Conservation (phyloP, 2,113 vertebrate genomes). For the Oenanthe melanoleuca region DNA sequence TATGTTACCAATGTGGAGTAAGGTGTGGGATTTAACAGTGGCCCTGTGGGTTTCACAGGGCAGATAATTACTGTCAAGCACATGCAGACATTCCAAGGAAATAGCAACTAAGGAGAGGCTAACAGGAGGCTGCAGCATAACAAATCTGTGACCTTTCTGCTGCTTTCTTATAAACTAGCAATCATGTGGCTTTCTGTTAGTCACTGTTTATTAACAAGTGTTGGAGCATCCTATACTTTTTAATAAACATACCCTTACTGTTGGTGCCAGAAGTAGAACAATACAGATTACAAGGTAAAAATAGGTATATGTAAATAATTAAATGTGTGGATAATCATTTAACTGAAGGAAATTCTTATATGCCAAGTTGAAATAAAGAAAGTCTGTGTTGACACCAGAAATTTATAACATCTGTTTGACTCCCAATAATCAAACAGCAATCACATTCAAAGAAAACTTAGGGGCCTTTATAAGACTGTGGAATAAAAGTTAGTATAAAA, state of each 20-base stretch:
- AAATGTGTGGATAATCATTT: background rate
- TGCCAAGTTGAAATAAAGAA: background rate
- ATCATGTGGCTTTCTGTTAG: background rate
- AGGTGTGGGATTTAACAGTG: conserved; percentile 22
- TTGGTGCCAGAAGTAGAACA: background rate
- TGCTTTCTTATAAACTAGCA: background rate
- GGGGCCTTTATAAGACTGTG: background rate
- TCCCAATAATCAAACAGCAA: background rate
- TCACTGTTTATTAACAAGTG: background rate
- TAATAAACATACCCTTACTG: background rate
- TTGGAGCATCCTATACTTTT: background rate
- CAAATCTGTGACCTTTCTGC: background rate
- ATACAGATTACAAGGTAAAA: background rate
- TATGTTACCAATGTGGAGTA: background rate
- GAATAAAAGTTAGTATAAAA: background rate
- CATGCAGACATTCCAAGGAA: background rate
- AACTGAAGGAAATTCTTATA: background rate
- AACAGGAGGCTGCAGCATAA: background rate
- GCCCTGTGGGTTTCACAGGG: background rate
- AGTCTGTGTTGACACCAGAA: background rate
- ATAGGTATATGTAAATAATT: background rate
- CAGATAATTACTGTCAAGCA: background rate
- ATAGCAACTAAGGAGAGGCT: background rate
- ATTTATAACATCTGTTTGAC: background rate
- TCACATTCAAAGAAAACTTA: background rate